phyloP scores from a whole-genome alignment of 2,888 invertebrate species.

The Actias luna region DNA sequence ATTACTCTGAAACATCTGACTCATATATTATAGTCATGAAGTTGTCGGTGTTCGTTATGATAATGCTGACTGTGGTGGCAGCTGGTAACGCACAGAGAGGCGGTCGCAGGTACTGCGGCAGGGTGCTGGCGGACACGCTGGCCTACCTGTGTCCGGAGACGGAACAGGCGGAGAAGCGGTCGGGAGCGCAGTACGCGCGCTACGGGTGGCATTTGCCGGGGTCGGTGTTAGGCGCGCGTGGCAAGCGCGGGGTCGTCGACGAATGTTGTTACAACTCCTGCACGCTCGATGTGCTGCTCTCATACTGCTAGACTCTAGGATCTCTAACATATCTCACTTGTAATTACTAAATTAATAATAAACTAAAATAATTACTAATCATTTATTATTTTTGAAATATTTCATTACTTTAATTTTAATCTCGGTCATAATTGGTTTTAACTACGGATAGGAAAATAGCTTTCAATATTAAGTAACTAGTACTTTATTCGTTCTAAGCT shows the following conservation, averaged over 20 bases:
- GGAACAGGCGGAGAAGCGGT: conserved; percentile 19
- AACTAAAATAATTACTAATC: too few relatives aligned
- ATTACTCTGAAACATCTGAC: neutral
- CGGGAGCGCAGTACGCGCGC: conserved; percentile 2
- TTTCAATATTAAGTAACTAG: too few relatives aligned
- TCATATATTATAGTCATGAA: neutral
- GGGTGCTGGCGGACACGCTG: conserved; percentile 32
- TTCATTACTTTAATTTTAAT: too few relatives aligned
- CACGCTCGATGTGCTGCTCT: conserved; percentile 26
- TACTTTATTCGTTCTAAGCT: too few relatives aligned
- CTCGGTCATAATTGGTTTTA: too few relatives aligned
- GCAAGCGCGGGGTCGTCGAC: conserved; percentile 26
- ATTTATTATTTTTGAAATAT: too few relatives aligned
- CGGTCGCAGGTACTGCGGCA: conserved; percentile 30
- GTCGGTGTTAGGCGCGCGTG: conserved; percentile 24
- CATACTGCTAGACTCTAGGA: conserved; percentile 14
- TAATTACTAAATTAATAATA: neutral
- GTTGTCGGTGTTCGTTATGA: neutral
- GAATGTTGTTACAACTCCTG: conserved; percentile 32
- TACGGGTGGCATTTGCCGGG: conserved; percentile 8
- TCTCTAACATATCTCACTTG: neutral
- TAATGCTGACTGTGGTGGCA: neutral
- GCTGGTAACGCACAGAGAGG: neutral
- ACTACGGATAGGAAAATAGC: too few relatives aligned
- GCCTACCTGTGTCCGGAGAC: conserved; percentile 29